Base-by-base conservation (phyloP, 2,113 vertebrate species). In the Taurulus bubalis region DNA sequence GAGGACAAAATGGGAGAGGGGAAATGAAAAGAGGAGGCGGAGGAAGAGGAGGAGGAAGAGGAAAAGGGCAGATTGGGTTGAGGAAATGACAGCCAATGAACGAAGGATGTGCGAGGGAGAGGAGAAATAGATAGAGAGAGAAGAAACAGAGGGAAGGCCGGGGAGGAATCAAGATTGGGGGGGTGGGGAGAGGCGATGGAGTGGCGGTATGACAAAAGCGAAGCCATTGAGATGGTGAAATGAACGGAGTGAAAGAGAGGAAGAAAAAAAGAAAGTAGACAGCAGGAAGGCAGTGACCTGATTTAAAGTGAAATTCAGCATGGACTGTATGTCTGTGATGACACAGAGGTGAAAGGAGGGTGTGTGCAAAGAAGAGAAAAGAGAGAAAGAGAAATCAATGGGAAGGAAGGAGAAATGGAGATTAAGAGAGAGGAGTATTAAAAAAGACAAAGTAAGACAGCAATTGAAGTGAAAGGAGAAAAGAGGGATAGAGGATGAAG, bases 301-400 rank as follows among this genome's bases (percentile, higher is more conserved):
- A 95, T 95, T 96, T 95, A 95, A 95, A 96, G 92, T 94, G 94
- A 95, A 95, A 94, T 95, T 93, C 91, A 94, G 93, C 90, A 91
- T 88, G 94, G 94, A 92, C 92, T 92, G 93, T 88, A 90, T 91
- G 94, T 93, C 93, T 95, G 89, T 28, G 79, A 84, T 63, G 81
- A 87, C 83, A 76, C 75, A 80, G 83, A 75, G 89, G 86, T 74
- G 84, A 77, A 83, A 66, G 68, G 58, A 40, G 55, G 71, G 58
- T 2, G 63, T 34, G 72, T 34, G 71, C 66, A 51, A 32, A 34
- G 7, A 62, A 55, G 12, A 28, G 28, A 22, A 20, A 49, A 79
- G 45, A 70, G 38, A 77, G 47, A 79, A 72, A 67, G 32, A 85
- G 66, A 83, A 87, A 85, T 71, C 66, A 78, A 81, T 68, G 51